These are phyloP conservation scores for Chionis minor DNA, from an alignment of 2,113 vertebrate species.

Conservation along the genomic window DNA sequence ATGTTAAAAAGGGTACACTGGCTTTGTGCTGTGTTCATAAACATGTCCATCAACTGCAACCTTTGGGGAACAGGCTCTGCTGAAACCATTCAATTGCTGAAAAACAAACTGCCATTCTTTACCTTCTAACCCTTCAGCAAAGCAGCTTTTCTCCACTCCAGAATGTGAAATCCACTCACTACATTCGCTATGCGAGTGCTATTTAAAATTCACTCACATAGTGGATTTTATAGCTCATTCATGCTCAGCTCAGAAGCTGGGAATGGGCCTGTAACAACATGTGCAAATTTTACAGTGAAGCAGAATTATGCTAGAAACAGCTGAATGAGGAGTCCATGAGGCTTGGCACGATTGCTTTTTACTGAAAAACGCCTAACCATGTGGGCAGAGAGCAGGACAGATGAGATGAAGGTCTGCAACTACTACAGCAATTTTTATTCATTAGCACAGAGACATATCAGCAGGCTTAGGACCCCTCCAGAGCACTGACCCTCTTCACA, in stretches of 20 bases:
- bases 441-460: background rate
- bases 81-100: background rate
- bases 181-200: background rate
- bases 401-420: background rate
- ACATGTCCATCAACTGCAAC: background rate
- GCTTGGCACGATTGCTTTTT: background rate
- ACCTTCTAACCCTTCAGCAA: background rate
- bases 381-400: background rate
- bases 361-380: background rate
- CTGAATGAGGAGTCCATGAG: background rate
- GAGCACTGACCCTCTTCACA: background rate
- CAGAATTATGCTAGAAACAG: background rate
- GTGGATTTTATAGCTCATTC: background rate
- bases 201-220: background rate
- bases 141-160: background rate
- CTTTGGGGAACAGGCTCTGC: background rate
- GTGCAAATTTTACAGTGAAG: background rate
- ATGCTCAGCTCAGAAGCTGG: background rate
- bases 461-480: background rate
- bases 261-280: background rate
- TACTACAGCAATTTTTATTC: background rate
- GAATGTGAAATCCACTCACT: background rate
- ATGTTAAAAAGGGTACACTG: background rate
- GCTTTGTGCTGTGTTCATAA: background rate
- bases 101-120: slow-evolving; percentile 14